These are phyloP conservation scores for Thelaira solivaga DNA, from an alignment of 2,888 invertebrate genomes.

Conservation along the genomic window DNA sequence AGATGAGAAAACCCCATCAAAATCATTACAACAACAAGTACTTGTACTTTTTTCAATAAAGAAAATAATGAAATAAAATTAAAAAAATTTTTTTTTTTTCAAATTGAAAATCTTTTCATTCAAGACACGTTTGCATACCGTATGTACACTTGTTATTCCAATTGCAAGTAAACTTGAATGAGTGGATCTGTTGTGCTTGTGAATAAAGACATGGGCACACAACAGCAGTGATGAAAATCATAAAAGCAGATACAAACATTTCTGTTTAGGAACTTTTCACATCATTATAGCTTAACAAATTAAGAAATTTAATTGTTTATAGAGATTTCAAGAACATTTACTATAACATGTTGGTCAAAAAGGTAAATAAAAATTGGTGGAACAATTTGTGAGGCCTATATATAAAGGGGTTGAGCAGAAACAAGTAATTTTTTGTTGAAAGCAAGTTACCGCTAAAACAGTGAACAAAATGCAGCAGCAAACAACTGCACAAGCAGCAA, in stretches of 20 bases:
- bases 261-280: too few species aligned
- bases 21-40: conserved; percentile 43
- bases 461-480: neutral
- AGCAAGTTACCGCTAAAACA: too few species aligned
- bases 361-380: too few species aligned
- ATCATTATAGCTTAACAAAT: too few species aligned
- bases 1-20: conserved; percentile 60
- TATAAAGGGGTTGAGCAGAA: too few species aligned
- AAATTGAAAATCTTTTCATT: conserved; percentile 54
- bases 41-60: conserved; percentile 25
- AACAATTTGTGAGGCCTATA: too few species aligned
- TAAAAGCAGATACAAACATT: too few species aligned
- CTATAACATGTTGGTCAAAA: too few species aligned
- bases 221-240: conserved; percentile 4
- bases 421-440: too few species aligned
- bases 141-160: conserved; percentile 16
- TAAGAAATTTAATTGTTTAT: too few species aligned
- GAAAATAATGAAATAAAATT: conserved; percentile 19
- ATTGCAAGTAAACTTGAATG: neutral
- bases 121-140: conserved; percentile 49
- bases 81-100: too few species aligned
- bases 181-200: neutral
- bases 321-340: too few species aligned
- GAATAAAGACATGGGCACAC: neutral
- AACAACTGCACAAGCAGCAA: conserved; percentile 13